Evolutionary conservation across 2,888 invertebrate species (phyloP), one percentile per base, ranked within the genome.

Genomic region (Notocelia uddmanniana): DNA sequence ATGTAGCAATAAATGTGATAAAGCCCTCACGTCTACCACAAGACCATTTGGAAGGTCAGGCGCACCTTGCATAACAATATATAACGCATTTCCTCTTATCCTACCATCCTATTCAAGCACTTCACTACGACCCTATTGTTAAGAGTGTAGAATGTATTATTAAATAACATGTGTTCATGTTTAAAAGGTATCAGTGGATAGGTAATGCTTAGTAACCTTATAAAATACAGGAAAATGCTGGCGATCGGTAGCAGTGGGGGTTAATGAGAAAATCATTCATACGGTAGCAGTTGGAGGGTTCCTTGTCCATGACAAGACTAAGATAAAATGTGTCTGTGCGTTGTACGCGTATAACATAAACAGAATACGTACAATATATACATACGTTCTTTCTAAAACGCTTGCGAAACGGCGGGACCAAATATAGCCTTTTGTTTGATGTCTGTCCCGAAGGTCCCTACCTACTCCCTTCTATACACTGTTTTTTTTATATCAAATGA

Each of bases 51-150:
- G 63, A 69, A 74, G 77, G 76, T 69, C 75, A 48, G 8, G 45
- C 48, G 62, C 71, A 63, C 18, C 76, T 76, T 76, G 77, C 76
- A 77, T 77, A 76, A 76, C 60, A 77, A 76, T 75, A 72, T 74
- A 72, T 71, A 74, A 76, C 62, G 68, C 66, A 71, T 62, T 68
- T 59, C 62, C 37, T 69, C 71, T 55, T 73, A 26, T 8, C 31
- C 15, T 34, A n/a, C 66, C 66, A 55, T 19, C n/a, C 26, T 37
- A 37, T 21, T 23, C 9, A 2, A 21, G 23, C 63, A 31, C 31
- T 52, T 19, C 2, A 21, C 52, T 10, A 19, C 37, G 15, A 19
- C 18, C 18, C 9, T 64, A 37, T 37, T 15, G 3, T 11, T 0
- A 21, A 23, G n/a, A 0, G 0, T 8, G 21, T 37, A 54, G n/a